A percentile compares a stretch with the other conserved stretches of the same genome.
phyloP scores from a whole-genome alignment of 2,113 vertebrate species.

The Zingel zingel region DNA sequence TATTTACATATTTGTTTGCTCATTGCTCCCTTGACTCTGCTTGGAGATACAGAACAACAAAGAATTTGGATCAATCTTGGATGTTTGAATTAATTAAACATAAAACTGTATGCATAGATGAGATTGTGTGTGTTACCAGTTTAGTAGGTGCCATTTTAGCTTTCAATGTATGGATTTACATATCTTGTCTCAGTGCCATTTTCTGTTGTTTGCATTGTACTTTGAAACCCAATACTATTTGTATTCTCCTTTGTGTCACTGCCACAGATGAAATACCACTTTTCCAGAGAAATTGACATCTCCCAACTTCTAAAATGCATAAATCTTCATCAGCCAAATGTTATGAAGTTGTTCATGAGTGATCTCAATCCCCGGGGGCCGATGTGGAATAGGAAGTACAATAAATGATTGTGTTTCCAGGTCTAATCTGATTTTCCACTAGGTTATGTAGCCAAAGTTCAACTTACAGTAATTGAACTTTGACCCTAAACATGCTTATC shows the following conservation, averaged over 20 bases:
- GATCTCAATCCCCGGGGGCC: too few relatives aligned
- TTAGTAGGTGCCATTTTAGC: not conserved
- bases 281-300: not conserved
- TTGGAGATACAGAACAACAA: slow-evolving; percentile 1
- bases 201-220: not conserved
- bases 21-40: not conserved
- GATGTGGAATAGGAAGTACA: not conserved
- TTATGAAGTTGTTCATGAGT: not conserved
- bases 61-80: not conserved
- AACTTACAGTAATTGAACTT: not conserved
- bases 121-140: not conserved
- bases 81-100: not conserved
- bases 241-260: not conserved
- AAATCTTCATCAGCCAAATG: not conserved
- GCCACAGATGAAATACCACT: not conserved
- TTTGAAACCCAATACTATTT: not conserved
- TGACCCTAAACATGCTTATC: not conserved
- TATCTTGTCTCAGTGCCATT: not conserved
- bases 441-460: not conserved
- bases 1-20: slow-evolving; percentile 54
- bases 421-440: not conserved
- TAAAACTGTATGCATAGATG: not conserved
- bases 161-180: not conserved
- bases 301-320: not conserved
- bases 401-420: not conserved